Evolutionary conservation across 1,140 invertebrate genomes (phyloP), one percentile per base, ranked within the genome.

Genomic region (Achatina immaculata): DNA sequence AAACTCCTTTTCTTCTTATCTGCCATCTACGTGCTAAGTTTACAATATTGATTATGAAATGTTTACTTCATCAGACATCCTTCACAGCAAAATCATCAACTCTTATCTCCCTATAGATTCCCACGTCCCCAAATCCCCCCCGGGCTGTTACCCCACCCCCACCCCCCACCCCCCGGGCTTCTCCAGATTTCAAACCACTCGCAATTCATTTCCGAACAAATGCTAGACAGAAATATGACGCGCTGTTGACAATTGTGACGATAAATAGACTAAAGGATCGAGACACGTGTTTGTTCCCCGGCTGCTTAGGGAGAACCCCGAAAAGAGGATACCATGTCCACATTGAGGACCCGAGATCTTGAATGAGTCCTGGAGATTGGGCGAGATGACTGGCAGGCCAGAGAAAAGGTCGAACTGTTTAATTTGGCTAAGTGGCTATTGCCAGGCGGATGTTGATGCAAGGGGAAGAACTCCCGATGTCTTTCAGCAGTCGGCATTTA

Each of bases 381-480:
- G 31, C 58, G 6, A 31, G 58, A 62, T 62, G 58, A 28, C 58
- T 14, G 58, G 28, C 58, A 62, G 58, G 58, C n/a, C 58, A n/a
- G 58, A 62, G 58, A 62, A 62, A 48, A 62, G 58, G 58, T 34
- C 58, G 58, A 62, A 28, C n/a, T 62, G 58, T 62, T 62, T 62
- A 62, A 62, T 62, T 34, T 62, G 16, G 58, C 58, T 62, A 62
- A 62, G 58, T 62, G 58, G n/a, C 58, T 62, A 62, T 62, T 62
- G 58, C 58, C 58, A 69, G 38, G 68, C 36, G 68, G 68, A 42
- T 40, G 68, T 40, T 40, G 68, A 21, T 40, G 68, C 68, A 69
- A 69, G 68, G 68, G 68, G 68, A 43, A 69, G 68, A 69, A 69
- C 68, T 69, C 36, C 68, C 68, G 36, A 43, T n/a, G 68, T 69